These are phyloP conservation scores for Physella acuta DNA, from an alignment of 1,140 invertebrate species.

Conservation along the genomic window DNA sequence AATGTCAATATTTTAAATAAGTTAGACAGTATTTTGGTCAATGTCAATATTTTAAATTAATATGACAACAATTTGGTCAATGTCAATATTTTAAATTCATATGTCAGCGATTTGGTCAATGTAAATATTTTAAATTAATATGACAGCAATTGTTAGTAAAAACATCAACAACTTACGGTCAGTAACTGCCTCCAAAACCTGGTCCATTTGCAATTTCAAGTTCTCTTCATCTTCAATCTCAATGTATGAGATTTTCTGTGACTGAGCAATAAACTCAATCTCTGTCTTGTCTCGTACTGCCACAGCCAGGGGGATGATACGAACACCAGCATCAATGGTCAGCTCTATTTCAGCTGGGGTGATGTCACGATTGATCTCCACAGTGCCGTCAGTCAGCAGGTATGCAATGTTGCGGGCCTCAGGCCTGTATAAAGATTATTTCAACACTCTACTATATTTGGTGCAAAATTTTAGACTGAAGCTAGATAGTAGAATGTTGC, in stretches of 20 bases:
- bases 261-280: constrained; percentile 43
- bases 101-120: neutral
- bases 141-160: neutral
- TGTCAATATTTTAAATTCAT: neutral
- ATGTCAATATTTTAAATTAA: neutral
- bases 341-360: constrained; percentile 46
- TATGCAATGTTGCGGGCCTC: constrained; percentile 48
- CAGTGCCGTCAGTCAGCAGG: constrained; percentile 47
- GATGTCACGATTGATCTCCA: constrained; percentile 38
- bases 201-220: constrained; percentile 36
- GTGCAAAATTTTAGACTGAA: too few relatives aligned
- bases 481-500: too few relatives aligned
- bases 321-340: constrained; percentile 41
- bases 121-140: neutral
- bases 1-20: neutral
- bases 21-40: too few relatives aligned
- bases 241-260: constrained; percentile 41
- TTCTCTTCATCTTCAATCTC: constrained; percentile 35
- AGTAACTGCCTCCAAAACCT: constrained; percentile 40
- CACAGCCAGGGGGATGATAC: constrained; percentile 46
- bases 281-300: constrained; percentile 40
- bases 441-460: too few relatives aligned
- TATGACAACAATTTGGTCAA: neutral
- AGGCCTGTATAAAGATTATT: neutral
- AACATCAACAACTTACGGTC: constrained; percentile 37